These are phyloP conservation scores for Otolemur crassicaudatus DNA, from an alignment of 2,797 vertebrate species.

Conservation along the genomic window DNA sequence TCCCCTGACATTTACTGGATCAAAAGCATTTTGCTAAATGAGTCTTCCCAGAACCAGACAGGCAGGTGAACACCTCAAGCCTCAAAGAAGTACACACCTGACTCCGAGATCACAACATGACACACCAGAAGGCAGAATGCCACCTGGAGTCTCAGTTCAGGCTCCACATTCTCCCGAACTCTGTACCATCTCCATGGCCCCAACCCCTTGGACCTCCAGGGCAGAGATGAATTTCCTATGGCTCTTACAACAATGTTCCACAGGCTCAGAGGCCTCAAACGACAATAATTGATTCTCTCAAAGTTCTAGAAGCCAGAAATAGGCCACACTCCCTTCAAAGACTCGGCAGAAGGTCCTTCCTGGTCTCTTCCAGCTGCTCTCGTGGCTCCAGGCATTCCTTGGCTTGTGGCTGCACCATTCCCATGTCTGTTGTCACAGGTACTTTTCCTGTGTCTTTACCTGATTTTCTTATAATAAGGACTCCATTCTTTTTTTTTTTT, in stretches of 20 bases:
- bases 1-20: neutral
- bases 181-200: rapidly evolving
- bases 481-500: neutral
- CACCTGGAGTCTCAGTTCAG: neutral
- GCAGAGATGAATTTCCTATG: neutral
- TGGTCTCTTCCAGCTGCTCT: neutral
- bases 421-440: neutral
- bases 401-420: neutral
- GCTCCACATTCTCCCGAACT: neutral
- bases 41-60: neutral
- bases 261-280: neutral
- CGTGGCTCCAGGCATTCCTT: neutral
- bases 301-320: neutral
- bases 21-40: neutral
- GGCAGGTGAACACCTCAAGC: neutral
- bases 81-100: neutral
- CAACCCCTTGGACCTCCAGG: neutral
- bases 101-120: neutral
- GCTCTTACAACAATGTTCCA: rapidly evolving
- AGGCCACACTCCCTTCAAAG: rapidly evolving
- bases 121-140: neutral
- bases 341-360: neutral
- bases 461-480: neutral
- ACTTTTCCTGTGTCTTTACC: neutral
- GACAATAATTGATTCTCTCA: neutral